These are phyloP conservation scores for Helleia helle DNA, from an alignment of 2,888 invertebrate genomes.

Conservation along the genomic window DNA sequence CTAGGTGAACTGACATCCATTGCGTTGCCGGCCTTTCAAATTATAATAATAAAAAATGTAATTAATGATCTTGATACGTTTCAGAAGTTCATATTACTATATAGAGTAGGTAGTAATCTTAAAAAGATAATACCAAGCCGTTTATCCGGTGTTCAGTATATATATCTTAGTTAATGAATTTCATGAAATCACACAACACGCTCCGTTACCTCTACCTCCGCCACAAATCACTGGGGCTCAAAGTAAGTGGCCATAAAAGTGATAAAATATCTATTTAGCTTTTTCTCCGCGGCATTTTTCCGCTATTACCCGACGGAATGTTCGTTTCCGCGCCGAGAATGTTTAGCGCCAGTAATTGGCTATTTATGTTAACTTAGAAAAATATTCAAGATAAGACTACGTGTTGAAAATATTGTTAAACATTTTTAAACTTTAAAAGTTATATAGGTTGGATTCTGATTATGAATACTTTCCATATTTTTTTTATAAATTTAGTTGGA, in stretches of 20 bases:
- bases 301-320: constrained; percentile 35
- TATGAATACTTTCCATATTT: too few species aligned
- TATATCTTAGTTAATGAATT: constrained; percentile 17
- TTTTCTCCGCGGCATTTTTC: constrained; percentile 42
- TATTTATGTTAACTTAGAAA: constrained; percentile 49
- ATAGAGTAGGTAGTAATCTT: too few species aligned
- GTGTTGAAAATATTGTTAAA: too few species aligned
- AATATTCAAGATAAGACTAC: constrained; percentile 13
- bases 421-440: too few species aligned
- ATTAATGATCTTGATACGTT: too few species aligned
- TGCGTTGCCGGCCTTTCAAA: too few species aligned
- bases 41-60: too few species aligned
- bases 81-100: too few species aligned
- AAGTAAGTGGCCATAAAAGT: constrained; percentile 63
- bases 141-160: background rate
- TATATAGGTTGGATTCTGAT: too few species aligned
- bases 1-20: too few species aligned
- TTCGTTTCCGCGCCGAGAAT: constrained; percentile 52
- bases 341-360: constrained; percentile 60
- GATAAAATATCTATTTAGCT: constrained; percentile 70
- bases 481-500: too few species aligned
- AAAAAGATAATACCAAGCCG: too few species aligned
- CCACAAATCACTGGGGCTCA: constrained; percentile 53
- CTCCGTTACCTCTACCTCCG: constrained; percentile 20
- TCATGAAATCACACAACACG: constrained; percentile 19